Conservation (phyloP, 2,113 vertebrate species). For the Pelobates fuscus region DNA sequence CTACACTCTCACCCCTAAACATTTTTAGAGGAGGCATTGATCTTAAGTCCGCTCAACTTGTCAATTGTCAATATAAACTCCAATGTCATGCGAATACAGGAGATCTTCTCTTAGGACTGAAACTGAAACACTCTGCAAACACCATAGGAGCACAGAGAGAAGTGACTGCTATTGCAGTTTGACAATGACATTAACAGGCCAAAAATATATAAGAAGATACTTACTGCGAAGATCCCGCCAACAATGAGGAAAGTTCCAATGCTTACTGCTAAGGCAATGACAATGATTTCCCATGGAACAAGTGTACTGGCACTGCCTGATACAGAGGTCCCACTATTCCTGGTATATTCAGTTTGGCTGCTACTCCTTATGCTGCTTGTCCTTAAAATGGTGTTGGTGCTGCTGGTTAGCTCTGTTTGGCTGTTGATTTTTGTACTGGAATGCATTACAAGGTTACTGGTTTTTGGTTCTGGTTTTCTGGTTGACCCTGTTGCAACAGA, state of each 20-base stretch:
- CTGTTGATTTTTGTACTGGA: neutral
- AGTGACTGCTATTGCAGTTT: too few species aligned
- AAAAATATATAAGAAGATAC: neutral
- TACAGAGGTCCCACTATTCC: neutral
- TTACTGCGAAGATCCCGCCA: slow-evolving; percentile 6
- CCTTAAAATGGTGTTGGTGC: neutral
- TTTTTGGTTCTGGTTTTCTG: neutral
- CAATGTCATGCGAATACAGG: neutral
- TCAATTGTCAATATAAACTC: neutral
- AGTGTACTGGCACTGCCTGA: neutral
- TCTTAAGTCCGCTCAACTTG: neutral
- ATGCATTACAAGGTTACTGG: neutral
- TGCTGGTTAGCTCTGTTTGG: neutral
- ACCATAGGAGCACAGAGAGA: too few species aligned
- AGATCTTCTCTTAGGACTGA: neutral
- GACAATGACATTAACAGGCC: neutral
- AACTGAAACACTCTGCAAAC: neutral
- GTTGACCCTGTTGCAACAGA: neutral
- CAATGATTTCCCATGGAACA: slow-evolving; percentile 30
- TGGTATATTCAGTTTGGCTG: too few species aligned
- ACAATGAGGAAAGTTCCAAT: slow-evolving; percentile 16
- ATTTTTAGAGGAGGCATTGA: too few species aligned
- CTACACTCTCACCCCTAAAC: too few species aligned
- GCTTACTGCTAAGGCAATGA: slow-evolving; percentile 30
- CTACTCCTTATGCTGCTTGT: neutral